phyloP scores from a whole-genome alignment of 2,113 vertebrate species.

The Percina caprodes region DNA sequence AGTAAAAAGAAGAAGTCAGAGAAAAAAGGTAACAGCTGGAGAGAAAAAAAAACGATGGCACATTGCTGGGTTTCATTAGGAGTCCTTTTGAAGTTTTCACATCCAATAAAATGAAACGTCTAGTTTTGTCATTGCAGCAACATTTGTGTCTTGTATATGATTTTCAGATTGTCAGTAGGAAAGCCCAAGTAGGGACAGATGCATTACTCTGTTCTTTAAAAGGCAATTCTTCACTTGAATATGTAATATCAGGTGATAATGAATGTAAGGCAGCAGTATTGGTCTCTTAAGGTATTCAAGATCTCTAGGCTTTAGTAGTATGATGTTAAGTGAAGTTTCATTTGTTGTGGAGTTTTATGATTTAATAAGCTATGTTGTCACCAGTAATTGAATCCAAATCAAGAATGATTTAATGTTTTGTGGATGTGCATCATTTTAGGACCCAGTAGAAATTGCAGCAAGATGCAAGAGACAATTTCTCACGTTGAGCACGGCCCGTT shows the following conservation, averaged over 20 bases:
- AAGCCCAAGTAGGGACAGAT: background rate
- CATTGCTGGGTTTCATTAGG: background rate
- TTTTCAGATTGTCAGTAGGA: background rate
- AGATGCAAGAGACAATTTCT: no score
- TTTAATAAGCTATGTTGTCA: conserved; percentile 5
- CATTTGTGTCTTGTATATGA: background rate
- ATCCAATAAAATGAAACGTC: conserved; percentile 12
- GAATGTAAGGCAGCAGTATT: conserved; percentile 6
- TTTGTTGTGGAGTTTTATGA: conserved; percentile 12
- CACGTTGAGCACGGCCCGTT: no score
- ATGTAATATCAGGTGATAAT: conserved; percentile 43
- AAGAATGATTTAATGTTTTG: conserved; percentile 12
- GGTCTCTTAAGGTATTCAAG: background rate
- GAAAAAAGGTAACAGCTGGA: conserved; percentile 89
- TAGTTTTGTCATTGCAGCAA: background rate
- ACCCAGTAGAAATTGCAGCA: no score
- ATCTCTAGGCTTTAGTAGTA: background rate
- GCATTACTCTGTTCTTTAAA: background rate
- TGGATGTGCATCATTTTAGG: background rate
- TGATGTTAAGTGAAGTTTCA: background rate
- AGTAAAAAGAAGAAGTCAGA: conserved; percentile 90
- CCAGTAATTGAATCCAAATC: background rate
- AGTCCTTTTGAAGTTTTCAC: conserved; percentile 32
- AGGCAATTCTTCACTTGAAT: conserved; percentile 14
- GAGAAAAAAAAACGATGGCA: background rate